A percentile compares a stretch with the other conserved stretches of the same genome.
Conservation (phyloP, 2,888 invertebrate genomes). For the Fissipunctia ypsillon region DNA sequence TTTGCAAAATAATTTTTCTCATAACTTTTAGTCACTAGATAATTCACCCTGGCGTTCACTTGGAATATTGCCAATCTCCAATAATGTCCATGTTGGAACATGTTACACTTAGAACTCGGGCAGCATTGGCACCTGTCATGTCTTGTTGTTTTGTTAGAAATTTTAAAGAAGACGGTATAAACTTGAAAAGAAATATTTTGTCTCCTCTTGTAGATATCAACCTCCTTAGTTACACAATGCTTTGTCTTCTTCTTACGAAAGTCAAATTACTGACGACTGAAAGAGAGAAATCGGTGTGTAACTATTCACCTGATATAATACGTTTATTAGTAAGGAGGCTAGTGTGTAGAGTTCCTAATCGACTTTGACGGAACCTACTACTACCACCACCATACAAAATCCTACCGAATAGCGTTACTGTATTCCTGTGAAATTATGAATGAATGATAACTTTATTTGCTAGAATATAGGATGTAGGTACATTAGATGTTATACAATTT, state of each 20-base stretch:
- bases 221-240: too few species aligned
- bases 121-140: background rate
- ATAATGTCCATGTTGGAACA: conserved; percentile 11
- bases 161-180: background rate
- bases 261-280: too few species aligned
- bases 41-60: background rate
- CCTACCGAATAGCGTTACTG: background rate
- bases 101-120: conserved; percentile 26
- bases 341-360: background rate
- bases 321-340: too few species aligned
- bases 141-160: background rate
- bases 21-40: conserved; percentile 8
- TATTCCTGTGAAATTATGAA: background rate
- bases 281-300: too few species aligned
- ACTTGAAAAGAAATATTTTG: background rate
- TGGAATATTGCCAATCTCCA: conserved; percentile 31
- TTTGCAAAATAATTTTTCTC: conserved; percentile 11
- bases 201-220: too few species aligned
- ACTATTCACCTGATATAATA: too few species aligned
- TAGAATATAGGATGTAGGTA: too few species aligned
- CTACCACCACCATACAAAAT: background rate
- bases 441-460: too few species aligned
- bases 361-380: background rate
- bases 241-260: too few species aligned
- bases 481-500: too few species aligned